These are phyloP conservation scores for Xylocopa sonorina DNA, from an alignment of 1,140 invertebrate genomes.

Conservation along the genomic window DNA sequence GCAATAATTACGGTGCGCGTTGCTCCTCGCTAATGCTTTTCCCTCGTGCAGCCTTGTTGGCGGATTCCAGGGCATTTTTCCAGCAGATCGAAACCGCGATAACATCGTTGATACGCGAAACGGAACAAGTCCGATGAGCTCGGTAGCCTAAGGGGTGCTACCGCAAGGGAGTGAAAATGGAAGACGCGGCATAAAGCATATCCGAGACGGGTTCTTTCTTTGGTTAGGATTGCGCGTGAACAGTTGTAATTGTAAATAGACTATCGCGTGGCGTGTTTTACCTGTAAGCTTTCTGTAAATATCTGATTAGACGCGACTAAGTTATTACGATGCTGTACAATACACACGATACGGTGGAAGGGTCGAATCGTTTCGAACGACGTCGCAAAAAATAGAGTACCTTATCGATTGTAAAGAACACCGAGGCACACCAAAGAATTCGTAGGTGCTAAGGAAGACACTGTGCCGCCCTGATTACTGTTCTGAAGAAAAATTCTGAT, in stretches of 20 bases:
- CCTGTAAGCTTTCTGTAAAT: slow-evolving; percentile 56
- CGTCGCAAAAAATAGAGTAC: not conserved
- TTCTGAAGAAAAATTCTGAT: not conserved
- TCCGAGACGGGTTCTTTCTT: not conserved
- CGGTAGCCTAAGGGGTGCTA: slow-evolving; percentile 30
- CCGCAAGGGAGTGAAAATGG: not conserved
- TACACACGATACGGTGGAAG: no score
- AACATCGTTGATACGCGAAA: slow-evolving; percentile 15
- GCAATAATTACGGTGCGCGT: slow-evolving; percentile 24
- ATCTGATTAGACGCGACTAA: slow-evolving; percentile 59
- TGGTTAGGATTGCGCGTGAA: not conserved
- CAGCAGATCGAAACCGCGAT: slow-evolving; percentile 25
- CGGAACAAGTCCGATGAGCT: slow-evolving; percentile 35
- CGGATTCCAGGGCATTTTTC: slow-evolving; percentile 60
- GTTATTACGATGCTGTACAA: slow-evolving; percentile 63
- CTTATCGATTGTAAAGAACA: not conserved
- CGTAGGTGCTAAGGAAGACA: slow-evolving; percentile 25
- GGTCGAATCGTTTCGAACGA: no score
- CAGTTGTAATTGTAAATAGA: slow-evolving; percentile 59
- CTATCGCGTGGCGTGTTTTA: slow-evolving; percentile 32
- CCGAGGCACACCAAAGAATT: slow-evolving; percentile 39
- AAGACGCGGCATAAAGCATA: not conserved
- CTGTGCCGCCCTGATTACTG: not conserved
- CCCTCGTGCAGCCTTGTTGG: slow-evolving; percentile 52
- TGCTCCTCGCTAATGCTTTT: slow-evolving; percentile 57